Base-by-base conservation (phyloP, 2,113 vertebrate genomes). In the Hippocampus zosterae region DNA sequence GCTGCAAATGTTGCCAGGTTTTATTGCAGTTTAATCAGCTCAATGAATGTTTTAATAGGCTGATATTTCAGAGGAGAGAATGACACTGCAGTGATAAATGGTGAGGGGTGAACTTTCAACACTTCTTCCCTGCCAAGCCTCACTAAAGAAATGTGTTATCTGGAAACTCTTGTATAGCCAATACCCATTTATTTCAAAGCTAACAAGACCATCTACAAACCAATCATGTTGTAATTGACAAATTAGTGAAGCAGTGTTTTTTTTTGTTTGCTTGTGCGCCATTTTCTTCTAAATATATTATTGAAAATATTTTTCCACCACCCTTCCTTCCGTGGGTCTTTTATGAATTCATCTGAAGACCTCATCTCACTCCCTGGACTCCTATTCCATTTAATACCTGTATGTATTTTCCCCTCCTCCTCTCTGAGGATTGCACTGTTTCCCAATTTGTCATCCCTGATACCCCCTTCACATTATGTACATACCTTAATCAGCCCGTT, bases 1-100 rank as follows among this genome's bases (percentile, higher is more conserved):
- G 77, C 74, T 74, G 80, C 83, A 87, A 78, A 90, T 85, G 86
- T 84, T 82, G 82, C 71, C 81, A 71, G 77, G 86, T 90, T 91
- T 89, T 84, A 88, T 87, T 87, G 85, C 87, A 84, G 85, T 88
- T 91, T 88, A 91, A 89, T 91, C 88, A 89, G 87, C 78, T 82
- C 83, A 89, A 89, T 90, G 84, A 89, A 88, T 89, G 86, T 87
- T 88, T 89, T 87, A 91, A 89, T 87, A 85, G 87, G 84, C 81
- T 90, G 84, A 88, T 90, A 89, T 91, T 89, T 89, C 87, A 88
- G 74, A 71, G 62, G 33, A 75, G 79, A 48, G 78, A 83, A 79
- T 78, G 78, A 84, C 83, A 83, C 78, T 23, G 65, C 75, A 21
- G 74, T 87, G 85, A 91, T 88, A 72, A 87, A 88, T 91, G 69